Evolutionary conservation across 1,140 invertebrate genomes (phyloP).

Genomic region (Linepithema humile): DNA sequence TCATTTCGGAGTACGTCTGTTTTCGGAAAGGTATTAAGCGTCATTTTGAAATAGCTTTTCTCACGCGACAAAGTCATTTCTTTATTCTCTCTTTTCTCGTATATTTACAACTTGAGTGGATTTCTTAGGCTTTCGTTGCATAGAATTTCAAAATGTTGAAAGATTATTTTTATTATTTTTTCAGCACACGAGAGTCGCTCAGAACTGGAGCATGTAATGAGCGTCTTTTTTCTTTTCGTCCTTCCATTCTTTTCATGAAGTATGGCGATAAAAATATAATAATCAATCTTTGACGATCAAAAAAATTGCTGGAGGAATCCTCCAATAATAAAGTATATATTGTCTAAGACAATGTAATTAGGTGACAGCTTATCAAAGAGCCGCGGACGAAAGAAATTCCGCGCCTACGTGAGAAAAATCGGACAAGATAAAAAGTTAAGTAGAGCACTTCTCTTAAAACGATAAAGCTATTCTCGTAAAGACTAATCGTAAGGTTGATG

Average conservation of each 20-base stretch:
- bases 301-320: not conserved
- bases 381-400: slow-evolving; percentile 2
- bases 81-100: too few species aligned
- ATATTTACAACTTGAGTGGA: too few species aligned
- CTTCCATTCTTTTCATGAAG: not conserved
- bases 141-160: not conserved
- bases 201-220: too few species aligned
- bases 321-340: slow-evolving; percentile 17
- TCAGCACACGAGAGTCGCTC: too few species aligned
- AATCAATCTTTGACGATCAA: not conserved
- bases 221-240: not conserved
- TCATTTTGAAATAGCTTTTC: slow-evolving; percentile 48
- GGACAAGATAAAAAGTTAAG: slow-evolving; percentile 23
- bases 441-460: slow-evolving; percentile 18
- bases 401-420: not conserved
- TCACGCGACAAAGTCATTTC: not conserved
- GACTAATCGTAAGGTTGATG: slow-evolving; percentile 39
- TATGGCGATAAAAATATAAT: not conserved
- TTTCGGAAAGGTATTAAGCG: slow-evolving; percentile 23
- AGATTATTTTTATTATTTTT: too few species aligned
- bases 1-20: slow-evolving; percentile 16
- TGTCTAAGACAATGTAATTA: slow-evolving; percentile 17
- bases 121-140: too few species aligned
- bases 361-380: not conserved
- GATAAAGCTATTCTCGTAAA: slow-evolving; percentile 6